These are phyloP conservation scores for Drosophila subpulchrella DNA, from an alignment of 1,140 invertebrate species.

Conservation along the genomic window DNA sequence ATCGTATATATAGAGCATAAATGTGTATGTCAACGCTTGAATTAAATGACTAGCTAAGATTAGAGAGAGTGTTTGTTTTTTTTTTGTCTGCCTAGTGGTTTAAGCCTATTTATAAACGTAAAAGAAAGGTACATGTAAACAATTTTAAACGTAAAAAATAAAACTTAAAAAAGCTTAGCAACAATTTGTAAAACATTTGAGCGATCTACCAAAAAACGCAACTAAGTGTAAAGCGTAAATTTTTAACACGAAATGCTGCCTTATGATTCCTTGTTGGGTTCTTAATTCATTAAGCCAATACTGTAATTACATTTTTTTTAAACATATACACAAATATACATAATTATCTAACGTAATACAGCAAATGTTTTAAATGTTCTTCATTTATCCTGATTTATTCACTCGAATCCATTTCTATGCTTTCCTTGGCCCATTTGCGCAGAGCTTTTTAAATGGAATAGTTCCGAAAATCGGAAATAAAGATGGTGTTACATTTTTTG, in stretches of 20 bases:
- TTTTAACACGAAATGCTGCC: conserved; percentile 74
- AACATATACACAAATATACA: conserved; percentile 36
- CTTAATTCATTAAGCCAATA: conserved; percentile 67
- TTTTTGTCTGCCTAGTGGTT: conserved; percentile 70
- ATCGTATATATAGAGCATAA: conserved; percentile 46
- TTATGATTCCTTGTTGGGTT: conserved; percentile 83
- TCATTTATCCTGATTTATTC: conserved; percentile 41
- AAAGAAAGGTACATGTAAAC: conserved; percentile 37
- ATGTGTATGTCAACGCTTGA: conserved; percentile 71
- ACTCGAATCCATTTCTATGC: conserved; percentile 12
- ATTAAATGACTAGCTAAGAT: conserved; percentile 62
- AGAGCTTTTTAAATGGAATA: conserved; percentile 56
- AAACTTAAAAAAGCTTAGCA: conserved; percentile 66
- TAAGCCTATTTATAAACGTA: conserved; percentile 49
- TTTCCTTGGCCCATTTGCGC: conserved; percentile 62
- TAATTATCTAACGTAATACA: conserved; percentile 34
- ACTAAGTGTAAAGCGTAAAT: conserved; percentile 32
- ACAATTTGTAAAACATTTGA: conserved; percentile 77
- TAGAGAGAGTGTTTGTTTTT: conserved; percentile 57
- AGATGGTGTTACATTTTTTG: conserved; percentile 47
- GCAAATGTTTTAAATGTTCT: conserved; percentile 62
- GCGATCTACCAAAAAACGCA: conserved; percentile 60
- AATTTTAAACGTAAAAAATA: conserved; percentile 50
- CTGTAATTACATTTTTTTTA: conserved; percentile 48
- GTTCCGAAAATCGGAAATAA: conserved; percentile 9